Base-by-base conservation (phyloP, 2,888 invertebrate species). In the Thymelicus acteon region DNA sequence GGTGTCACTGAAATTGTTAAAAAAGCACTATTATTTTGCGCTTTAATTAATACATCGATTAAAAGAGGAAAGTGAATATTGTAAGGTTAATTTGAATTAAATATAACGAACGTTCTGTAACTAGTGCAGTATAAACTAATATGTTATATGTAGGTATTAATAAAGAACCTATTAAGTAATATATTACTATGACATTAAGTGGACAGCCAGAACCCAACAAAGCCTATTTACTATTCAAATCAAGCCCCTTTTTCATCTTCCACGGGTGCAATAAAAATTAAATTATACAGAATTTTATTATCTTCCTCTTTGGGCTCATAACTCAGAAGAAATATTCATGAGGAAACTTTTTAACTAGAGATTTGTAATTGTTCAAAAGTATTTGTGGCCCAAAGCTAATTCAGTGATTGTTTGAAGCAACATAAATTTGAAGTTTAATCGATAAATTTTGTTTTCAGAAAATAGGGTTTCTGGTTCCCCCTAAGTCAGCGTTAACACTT, bases 211-310 rank as follows among this genome's bases (percentile, higher is more conserved):
- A 48, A n/a, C 60, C 64, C 64, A 49, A 64, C 39, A 60, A 44
- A 83, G 78, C 76, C 79, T 82, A 82, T 84, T 88, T 86, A 83
- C 82, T 83, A 88, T 87, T 87, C 85, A 86, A 88, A 85, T 85
- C 82, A 82, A 84, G 84, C 83, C 83, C 83, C 84, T 82, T 82
- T 83, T 85, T 87, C 83, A 87, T 85, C 84, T 82, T 84, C 84
- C 82, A 80, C 81, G 79, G 80, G 79, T 84, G 84, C 85, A 88
- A 86, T 88, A 89, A 89, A 87, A 89, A 88, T 88, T 87, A 87
- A 89, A 88, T 88, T 87, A 86, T 82, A 86, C 85, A 80, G 80
- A 86, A 88, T 88, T 88, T 88, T 88, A 87, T 89, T 87, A 88
- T 87, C 87, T 86, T 85, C 82, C 86, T 85, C 85, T 84, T 85